phyloP scores from a whole-genome alignment of 2,888 invertebrate species.

The Ariolimax columbianus region DNA sequence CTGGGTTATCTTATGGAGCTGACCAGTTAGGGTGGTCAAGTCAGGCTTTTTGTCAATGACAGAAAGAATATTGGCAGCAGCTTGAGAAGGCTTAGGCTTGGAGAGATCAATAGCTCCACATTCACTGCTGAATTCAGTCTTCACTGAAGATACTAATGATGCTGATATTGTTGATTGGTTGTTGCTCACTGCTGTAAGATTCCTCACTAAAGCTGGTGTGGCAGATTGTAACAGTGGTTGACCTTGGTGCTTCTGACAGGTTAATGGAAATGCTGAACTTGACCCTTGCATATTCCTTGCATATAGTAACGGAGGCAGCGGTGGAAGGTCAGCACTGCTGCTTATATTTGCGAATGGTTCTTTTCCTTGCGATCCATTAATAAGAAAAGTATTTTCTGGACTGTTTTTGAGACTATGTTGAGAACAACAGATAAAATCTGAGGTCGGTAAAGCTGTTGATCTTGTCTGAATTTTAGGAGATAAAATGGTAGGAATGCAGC shows the following conservation, averaged over 20 bases:
- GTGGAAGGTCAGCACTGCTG: background rate
- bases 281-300: background rate
- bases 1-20: slow-evolving; percentile 11
- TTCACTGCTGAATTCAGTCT: background rate
- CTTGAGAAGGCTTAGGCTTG: slow-evolving; percentile 39
- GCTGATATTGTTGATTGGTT: background rate
- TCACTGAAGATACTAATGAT: background rate
- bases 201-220: background rate
- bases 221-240: background rate
- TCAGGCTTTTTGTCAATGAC: background rate
- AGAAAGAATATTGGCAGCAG: background rate
- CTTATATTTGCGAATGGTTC: background rate
- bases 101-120: slow-evolving; percentile 51
- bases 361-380: background rate
- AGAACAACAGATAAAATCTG: background rate
- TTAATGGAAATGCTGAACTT: background rate
- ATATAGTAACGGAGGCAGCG: slow-evolving; percentile 31
- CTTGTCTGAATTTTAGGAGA: background rate
- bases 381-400: background rate
- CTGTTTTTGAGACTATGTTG: background rate
- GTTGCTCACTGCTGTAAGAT: background rate
- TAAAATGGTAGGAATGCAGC: background rate
- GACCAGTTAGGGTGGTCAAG: background rate
- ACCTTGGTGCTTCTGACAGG: slow-evolving; percentile 7
- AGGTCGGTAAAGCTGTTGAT: background rate